These are phyloP conservation scores for Steromphala cineraria DNA, from an alignment of 2,888 invertebrate species.

Conservation along the genomic window DNA sequence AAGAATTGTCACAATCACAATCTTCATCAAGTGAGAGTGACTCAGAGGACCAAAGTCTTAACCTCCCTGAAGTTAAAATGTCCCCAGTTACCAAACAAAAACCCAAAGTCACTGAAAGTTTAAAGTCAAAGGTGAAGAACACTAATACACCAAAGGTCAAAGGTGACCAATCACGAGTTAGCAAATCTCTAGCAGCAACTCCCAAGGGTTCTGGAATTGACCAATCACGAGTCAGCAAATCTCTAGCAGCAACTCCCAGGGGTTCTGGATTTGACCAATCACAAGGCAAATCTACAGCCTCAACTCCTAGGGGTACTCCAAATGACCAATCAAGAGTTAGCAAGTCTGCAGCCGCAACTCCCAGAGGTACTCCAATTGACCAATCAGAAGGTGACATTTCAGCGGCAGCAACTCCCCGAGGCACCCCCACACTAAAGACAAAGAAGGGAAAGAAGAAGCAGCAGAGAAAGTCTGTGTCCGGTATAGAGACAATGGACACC, in stretches of 20 bases:
- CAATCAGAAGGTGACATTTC: background rate
- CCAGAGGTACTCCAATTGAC: too few species aligned
- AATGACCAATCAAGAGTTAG: too few species aligned
- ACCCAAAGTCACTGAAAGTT: background rate
- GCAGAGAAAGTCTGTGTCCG: background rate
- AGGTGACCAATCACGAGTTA: background rate
- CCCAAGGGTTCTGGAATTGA: too few species aligned
- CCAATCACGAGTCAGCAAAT: background rate
- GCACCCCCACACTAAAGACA: background rate
- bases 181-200: too few species aligned
- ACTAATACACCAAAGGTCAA: background rate
- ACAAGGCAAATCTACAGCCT: too few species aligned
- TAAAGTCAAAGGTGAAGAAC: background rate
- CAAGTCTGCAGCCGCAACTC: too few species aligned
- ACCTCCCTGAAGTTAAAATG: background rate
- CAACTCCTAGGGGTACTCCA: too few species aligned
- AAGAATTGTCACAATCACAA: too few species aligned
- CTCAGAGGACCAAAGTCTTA: background rate
- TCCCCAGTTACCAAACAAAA: background rate
- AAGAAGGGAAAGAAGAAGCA: background rate
- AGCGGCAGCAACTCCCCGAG: too few species aligned
- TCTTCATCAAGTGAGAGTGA: background rate
- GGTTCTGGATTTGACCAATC: too few species aligned
- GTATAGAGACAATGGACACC: too few species aligned
- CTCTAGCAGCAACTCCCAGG: too few species aligned